Conservation (phyloP, 1,140 invertebrate species). For the Homarus americanus region DNA sequence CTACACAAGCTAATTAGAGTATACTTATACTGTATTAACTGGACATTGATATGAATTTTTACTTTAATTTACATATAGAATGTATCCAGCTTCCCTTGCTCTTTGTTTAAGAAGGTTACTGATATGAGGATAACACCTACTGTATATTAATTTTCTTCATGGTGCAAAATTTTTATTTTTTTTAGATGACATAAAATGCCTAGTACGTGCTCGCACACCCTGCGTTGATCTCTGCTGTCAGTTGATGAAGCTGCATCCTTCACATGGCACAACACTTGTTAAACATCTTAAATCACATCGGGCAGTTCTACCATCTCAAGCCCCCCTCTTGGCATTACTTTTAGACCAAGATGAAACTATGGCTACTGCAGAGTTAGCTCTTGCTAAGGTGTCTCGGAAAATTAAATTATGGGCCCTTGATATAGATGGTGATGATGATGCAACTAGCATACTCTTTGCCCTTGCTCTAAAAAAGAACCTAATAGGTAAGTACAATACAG, state of each 20-base stretch:
- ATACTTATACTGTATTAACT: too few relatives aligned
- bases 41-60: too few relatives aligned
- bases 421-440: conserved; percentile 40
- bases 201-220: conserved; percentile 5
- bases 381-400: conserved; percentile 4
- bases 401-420: conserved; percentile 27
- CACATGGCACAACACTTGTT: not conserved
- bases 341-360: not conserved
- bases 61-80: too few relatives aligned
- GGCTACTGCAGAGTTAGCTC: not conserved
- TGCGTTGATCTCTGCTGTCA: conserved; percentile 47
- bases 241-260: conserved; percentile 25
- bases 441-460: conserved; percentile 11
- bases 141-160: too few relatives aligned
- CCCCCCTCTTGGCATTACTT: conserved; percentile 24
- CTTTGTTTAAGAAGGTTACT: too few relatives aligned
- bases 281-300: conserved; percentile 33
- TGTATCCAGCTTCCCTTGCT: too few relatives aligned
- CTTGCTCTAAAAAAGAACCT: conserved; percentile 8
- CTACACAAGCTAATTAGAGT: too few relatives aligned
- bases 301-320: conserved; percentile 11
- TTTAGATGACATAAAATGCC: conserved; percentile 42
- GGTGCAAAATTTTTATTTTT: not conserved
- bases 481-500: conserved; percentile 11
- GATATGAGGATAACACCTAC: too few relatives aligned